These are phyloP conservation scores for Labrus mixtus DNA, from an alignment of 2,113 vertebrate species.

Conservation along the genomic window DNA sequence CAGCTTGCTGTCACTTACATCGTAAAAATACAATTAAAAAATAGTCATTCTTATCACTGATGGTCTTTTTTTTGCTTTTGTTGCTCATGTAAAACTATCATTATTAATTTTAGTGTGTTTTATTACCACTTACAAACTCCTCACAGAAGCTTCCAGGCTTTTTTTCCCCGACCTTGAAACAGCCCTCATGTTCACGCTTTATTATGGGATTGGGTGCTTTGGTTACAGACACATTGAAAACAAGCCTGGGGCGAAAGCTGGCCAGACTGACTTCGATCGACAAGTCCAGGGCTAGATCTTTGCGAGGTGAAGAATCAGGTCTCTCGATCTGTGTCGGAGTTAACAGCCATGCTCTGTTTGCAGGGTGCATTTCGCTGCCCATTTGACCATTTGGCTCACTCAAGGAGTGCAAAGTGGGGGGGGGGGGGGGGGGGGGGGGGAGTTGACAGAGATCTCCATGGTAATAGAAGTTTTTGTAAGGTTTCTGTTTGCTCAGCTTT, in stretches of 20 bases:
- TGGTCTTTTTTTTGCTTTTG: too few relatives aligned
- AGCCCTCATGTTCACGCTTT: neutral
- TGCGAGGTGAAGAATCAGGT: neutral
- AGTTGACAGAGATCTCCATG: too few relatives aligned
- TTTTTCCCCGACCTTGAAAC: neutral
- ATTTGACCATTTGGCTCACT: conserved; percentile 37
- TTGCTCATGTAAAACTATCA: too few relatives aligned
- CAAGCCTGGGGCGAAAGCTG: conserved; percentile 28
- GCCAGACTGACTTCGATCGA: conserved; percentile 3
- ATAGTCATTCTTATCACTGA: too few relatives aligned
- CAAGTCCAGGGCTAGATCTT: neutral
- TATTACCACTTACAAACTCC: too few relatives aligned
- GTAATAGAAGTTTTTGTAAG: too few relatives aligned
- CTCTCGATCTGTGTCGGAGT: conserved; percentile 31
- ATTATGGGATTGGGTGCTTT: neutral
- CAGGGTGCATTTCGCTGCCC: conserved; percentile 13
- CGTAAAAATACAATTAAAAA: too few relatives aligned
- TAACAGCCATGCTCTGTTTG: conserved; percentile 5
- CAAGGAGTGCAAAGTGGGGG: conserved; percentile 30
- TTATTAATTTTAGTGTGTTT: too few relatives aligned
- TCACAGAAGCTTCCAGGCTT: neutral
- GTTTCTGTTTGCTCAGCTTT: conserved; percentile 42
- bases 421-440: conserved; percentile 30
- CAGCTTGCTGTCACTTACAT: too few relatives aligned
- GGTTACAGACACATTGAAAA: conserved; percentile 41